A percentile compares a stretch with the other conserved stretches of the same genome.
Evolutionary conservation across 2,113 vertebrate genomes (phyloP).

Genomic region (Tautogolabrus adspersus): DNA sequence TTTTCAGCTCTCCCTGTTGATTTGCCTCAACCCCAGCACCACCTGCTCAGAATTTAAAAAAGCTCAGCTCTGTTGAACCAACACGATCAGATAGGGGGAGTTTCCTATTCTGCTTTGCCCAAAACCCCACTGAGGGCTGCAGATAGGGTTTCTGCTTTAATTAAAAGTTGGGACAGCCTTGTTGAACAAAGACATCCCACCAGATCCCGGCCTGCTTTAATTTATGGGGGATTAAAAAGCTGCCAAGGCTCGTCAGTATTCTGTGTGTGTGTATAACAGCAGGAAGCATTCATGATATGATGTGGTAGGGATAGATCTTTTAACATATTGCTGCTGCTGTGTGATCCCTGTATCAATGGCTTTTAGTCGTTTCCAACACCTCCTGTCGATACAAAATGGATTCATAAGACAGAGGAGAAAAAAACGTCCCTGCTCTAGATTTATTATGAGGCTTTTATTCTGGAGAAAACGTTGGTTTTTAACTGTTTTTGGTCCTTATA

Average conservation of each 20-base stretch:
- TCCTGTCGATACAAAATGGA: background rate
- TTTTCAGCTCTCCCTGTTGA: conserved; percentile 30
- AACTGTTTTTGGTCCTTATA: background rate
- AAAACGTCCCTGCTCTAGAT: background rate
- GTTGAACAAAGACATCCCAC: conserved; percentile 70
- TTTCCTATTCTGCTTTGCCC: conserved; percentile 25
- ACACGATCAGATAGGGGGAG: conserved; percentile 56
- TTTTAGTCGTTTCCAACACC: conserved; percentile 11
- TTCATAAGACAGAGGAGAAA: background rate
- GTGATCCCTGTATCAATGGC: conserved; percentile 28
- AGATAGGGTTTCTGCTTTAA: conserved; percentile 70
- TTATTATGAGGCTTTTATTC: background rate
- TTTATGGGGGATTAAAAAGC: conserved; percentile 73
- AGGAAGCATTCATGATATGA: conserved; percentile 38
- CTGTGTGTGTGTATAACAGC: conserved; percentile 23
- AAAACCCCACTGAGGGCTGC: conserved; percentile 27
- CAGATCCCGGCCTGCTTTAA: conserved; percentile 62
- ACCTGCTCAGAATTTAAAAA: conserved; percentile 54
- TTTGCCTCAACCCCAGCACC: conserved; percentile 36
- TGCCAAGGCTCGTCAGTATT: conserved; percentile 37
- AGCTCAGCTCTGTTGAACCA: conserved; percentile 34
- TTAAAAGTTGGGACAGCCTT: conserved; percentile 70
- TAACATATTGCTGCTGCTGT: conserved; percentile 35
- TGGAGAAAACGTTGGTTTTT: background rate
- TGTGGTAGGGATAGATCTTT: conserved; percentile 18